Evolutionary conservation across 2,888 invertebrate species (phyloP).

Genomic region (Coenonympha arcania): DNA sequence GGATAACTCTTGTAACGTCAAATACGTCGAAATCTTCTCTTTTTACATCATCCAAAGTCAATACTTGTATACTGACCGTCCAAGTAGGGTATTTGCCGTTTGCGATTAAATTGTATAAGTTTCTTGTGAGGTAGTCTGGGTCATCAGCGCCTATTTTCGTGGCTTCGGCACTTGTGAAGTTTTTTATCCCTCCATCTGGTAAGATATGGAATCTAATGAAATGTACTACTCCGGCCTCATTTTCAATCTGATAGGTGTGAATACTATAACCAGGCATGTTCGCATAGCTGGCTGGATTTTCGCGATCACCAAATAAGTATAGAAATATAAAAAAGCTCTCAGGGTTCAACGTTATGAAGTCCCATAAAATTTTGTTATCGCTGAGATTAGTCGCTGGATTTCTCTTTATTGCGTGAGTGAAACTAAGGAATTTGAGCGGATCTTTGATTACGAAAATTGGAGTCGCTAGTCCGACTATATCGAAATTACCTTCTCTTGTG

Average conservation of each 20-base stretch:
- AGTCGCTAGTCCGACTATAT: slow-evolving; percentile 47
- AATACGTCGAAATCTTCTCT: slow-evolving; percentile 86
- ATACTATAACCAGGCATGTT: slow-evolving; percentile 93
- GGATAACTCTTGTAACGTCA: slow-evolving; percentile 91
- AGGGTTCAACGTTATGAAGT: slow-evolving; percentile 63
- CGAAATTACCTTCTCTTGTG: slow-evolving; percentile 84
- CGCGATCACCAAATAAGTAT: slow-evolving; percentile 86
- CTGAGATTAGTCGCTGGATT: slow-evolving; percentile 69
- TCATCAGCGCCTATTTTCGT: slow-evolving; percentile 63
- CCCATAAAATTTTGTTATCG: slow-evolving; percentile 59
- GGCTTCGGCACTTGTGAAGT: slow-evolving; percentile 77
- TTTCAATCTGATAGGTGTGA: slow-evolving; percentile 90
- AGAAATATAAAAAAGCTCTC: slow-evolving; percentile 83
- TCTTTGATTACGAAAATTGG: slow-evolving; percentile 59
- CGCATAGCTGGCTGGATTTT: slow-evolving; percentile 88
- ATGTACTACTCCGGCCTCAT: slow-evolving; percentile 77
- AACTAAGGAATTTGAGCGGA: slow-evolving; percentile 47
- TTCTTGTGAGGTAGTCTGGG: slow-evolving; percentile 90
- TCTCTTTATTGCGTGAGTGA: slow-evolving; percentile 70
- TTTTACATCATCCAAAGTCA: slow-evolving; percentile 86
- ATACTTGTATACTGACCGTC: slow-evolving; percentile 84
- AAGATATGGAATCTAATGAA: slow-evolving; percentile 92
- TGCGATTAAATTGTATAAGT: slow-evolving; percentile 87
- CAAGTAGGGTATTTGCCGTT: slow-evolving; percentile 80
- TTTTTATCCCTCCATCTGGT: slow-evolving; percentile 88